Percentiles rank a stretch among this genome's conserved stretches.
Evolutionary conservation across 2,888 invertebrate species (phyloP).

Genomic region (Yponomeuta malinellus): DNA sequence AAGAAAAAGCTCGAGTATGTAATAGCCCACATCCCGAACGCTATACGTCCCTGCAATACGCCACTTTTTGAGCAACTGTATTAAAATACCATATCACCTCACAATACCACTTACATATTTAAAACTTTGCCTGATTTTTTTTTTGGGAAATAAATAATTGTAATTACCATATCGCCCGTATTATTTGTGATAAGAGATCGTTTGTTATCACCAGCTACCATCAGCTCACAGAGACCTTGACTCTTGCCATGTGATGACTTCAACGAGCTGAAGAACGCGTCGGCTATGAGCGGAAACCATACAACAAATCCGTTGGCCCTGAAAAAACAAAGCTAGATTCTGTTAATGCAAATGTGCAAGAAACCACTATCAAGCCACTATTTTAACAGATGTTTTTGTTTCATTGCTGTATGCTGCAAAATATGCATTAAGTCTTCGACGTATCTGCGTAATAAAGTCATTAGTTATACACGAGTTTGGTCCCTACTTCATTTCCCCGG

Average conservation of each 20-base stretch:
- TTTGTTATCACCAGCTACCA: constrained; percentile 21
- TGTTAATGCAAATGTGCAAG: background rate
- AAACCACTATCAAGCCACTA: background rate
- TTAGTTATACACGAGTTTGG: no score
- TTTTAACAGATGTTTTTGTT: background rate
- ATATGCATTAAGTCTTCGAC: no score
- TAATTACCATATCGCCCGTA: background rate
- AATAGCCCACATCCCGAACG: no score
- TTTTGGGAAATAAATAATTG: background rate
- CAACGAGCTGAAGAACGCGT: constrained; percentile 62
- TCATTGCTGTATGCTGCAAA: no score
- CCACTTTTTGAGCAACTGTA: no score
- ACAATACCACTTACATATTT: no score
- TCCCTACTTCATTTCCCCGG: no score
- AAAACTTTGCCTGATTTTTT: background rate
- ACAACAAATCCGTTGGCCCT: constrained; percentile 74
- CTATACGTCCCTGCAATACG: no score
- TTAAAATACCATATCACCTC: no score
- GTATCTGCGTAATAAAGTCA: no score
- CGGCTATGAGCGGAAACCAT: constrained; percentile 75
- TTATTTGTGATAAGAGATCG: background rate
- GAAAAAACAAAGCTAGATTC: constrained; percentile 10
- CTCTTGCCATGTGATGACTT: constrained; percentile 37
- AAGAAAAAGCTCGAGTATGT: no score
- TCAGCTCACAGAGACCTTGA: constrained; percentile 52